phyloP scores from a whole-genome alignment of 2,797 vertebrate genomes.

The Macropus fuliginosus region DNA sequence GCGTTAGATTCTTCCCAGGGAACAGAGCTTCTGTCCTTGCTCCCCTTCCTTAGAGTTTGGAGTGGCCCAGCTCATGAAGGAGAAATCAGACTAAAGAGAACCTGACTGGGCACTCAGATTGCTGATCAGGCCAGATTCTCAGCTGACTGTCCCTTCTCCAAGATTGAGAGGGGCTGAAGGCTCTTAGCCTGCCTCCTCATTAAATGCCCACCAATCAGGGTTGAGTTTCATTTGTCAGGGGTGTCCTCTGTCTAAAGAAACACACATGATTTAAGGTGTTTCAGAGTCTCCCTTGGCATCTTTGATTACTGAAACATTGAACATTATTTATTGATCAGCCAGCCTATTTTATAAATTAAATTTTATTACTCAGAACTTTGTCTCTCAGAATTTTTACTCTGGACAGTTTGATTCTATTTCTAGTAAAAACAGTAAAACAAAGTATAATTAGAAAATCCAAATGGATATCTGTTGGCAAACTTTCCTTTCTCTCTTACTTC shows the following conservation, averaged over 20 bases:
- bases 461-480: constrained; percentile 30
- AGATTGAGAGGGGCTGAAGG: neutral
- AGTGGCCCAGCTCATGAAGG: neutral
- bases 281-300: neutral
- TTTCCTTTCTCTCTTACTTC: constrained; percentile 6
- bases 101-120: neutral
- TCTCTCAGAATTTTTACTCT: neutral
- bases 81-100: neutral
- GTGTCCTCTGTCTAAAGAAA: too few species aligned
- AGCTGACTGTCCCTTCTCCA: neutral
- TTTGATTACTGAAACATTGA: neutral
- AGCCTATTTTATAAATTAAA: neutral
- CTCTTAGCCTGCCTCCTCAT: neutral
- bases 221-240: neutral
- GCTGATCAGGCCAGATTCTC: neutral
- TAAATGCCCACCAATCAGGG: neutral
- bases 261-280: neutral
- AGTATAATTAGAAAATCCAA: constrained; percentile 24
- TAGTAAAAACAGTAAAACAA: constrained; percentile 39
- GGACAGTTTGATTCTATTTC: neutral
- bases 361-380: neutral
- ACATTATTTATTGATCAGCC: neutral
- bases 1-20: neutral
- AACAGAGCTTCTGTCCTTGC: neutral
- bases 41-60: neutral